Evolutionary conservation across 2,797 vertebrate species (phyloP).

Genomic region (Sebastes steindachneri): DNA sequence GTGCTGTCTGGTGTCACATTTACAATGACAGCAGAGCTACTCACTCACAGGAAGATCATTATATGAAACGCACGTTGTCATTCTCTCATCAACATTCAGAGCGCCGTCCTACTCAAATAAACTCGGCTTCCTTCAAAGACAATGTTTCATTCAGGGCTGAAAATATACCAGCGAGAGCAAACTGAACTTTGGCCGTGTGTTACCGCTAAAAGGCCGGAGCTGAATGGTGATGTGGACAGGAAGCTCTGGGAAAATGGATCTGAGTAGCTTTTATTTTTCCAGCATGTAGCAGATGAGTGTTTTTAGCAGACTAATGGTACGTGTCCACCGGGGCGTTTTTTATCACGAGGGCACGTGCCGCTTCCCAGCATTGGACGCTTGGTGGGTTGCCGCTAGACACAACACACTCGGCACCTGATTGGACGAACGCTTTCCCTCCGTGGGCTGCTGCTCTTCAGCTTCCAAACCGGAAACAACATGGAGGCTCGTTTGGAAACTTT

Average conservation of each 20-base stretch:
- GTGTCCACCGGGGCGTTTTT: no score
- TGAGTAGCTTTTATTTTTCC: conserved; percentile 8
- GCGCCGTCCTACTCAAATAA: not conserved
- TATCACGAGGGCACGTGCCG: no score
- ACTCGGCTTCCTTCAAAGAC: not conserved
- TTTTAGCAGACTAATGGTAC: not conserved
- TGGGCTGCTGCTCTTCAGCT: no score
- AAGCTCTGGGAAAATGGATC: not conserved
- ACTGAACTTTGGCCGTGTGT: not conserved
- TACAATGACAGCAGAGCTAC: not conserved
- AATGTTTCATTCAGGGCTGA: not conserved
- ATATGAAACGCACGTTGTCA: not conserved
- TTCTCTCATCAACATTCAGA: not conserved
- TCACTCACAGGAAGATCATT: not conserved
- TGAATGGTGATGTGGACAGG: not conserved
- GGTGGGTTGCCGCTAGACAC: no score
- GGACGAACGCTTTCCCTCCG: no score
- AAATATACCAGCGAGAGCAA: not conserved
- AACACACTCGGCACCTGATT: no score
- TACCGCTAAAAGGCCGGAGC: not conserved
- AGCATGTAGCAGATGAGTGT: not conserved
- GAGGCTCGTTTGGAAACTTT: no score
- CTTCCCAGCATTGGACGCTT: no score
- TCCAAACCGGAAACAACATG: no score
- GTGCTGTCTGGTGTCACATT: conserved; percentile 26